These are phyloP conservation scores for Crax fasciolata DNA, from an alignment of 2,797 vertebrate species.

Conservation along the genomic window DNA sequence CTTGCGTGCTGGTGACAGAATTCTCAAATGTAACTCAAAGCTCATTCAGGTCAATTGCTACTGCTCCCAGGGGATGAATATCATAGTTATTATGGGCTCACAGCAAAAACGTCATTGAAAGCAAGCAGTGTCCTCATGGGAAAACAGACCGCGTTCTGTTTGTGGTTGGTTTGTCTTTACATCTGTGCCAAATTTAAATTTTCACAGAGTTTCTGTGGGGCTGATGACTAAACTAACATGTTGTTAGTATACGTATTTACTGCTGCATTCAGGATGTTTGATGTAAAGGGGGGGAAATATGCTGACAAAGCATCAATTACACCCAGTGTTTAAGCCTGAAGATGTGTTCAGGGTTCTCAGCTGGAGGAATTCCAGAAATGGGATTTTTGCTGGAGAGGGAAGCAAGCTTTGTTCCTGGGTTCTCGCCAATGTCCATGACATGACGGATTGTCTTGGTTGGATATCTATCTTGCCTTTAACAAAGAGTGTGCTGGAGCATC, in stretches of 20 bases:
- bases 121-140: not conserved
- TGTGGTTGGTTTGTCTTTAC: not conserved
- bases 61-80: not conserved
- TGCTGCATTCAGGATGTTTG: not conserved
- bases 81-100: fast-evolving
- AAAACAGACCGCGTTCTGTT: fast-evolving
- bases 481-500: not conserved
- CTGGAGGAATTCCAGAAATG: not conserved
- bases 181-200: not conserved
- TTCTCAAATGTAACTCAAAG: fast-evolving
- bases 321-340: not conserved
- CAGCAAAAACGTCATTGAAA: not conserved
- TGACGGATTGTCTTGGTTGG: not conserved
- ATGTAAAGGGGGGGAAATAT: not conserved
- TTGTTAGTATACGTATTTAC: not conserved
- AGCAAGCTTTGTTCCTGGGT: not conserved
- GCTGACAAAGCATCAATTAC: not conserved
- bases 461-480: not conserved
- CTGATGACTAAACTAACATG: fast-evolving
- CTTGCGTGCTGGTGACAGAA: not conserved
- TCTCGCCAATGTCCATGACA: not conserved
- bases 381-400: not conserved
- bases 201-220: not conserved
- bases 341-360: not conserved
- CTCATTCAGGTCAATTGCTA: not conserved